Percentiles rank a stretch among this genome's conserved stretches.
Evolutionary conservation across 2,113 vertebrate genomes (phyloP).

Genomic region (Burhinus oedicnemus): DNA sequence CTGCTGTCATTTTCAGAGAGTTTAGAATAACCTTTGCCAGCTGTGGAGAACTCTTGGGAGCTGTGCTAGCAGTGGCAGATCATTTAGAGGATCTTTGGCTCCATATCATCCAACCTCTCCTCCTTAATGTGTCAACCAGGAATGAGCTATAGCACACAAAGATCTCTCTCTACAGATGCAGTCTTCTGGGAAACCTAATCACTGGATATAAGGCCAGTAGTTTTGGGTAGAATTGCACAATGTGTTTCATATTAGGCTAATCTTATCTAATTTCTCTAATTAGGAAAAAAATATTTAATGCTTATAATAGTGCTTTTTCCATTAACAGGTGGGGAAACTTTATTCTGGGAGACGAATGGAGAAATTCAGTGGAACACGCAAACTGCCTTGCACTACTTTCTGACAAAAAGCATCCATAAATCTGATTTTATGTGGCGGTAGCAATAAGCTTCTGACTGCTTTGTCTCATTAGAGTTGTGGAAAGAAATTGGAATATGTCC

Average conservation of each 20-base stretch:
- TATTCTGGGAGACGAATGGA: not conserved
- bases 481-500: conserved; percentile 50
- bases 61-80: not conserved
- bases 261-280: not conserved
- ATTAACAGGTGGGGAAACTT: not conserved
- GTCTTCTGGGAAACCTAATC: not conserved
- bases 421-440: conserved; percentile 29
- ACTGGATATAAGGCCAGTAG: not conserved
- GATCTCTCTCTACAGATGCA: not conserved
- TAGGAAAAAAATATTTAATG: not conserved
- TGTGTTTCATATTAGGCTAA: not conserved
- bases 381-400: not conserved
- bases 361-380: conserved; percentile 21
- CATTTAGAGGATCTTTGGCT: not conserved
- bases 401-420: conserved; percentile 48
- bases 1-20: not conserved
- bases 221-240: not conserved
- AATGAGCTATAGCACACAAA: not conserved
- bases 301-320: not conserved
- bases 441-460: conserved; percentile 52
- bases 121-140: not conserved
- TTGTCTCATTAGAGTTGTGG: conserved; percentile 49
- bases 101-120: not conserved
- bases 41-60: not conserved
- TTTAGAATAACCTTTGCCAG: not conserved